Percentiles rank a stretch among this genome's conserved stretches.
phyloP scores from a whole-genome alignment of 2,888 invertebrate genomes.

The Watsonalla cultraria region DNA sequence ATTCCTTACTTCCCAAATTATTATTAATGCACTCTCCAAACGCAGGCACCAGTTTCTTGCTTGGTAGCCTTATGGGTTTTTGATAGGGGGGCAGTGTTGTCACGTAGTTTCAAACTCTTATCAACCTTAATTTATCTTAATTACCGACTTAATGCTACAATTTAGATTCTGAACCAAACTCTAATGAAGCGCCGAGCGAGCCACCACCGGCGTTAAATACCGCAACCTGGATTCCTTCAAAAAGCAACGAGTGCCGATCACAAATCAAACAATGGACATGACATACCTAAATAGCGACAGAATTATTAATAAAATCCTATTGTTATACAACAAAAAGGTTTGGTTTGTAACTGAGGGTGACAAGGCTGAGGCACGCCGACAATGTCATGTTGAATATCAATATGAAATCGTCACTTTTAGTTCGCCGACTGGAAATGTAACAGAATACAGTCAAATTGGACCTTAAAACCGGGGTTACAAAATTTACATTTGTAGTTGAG shows the following conservation, averaged over 20 bases:
- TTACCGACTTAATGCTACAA: conserved; percentile 62
- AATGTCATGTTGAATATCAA: conserved; percentile 47
- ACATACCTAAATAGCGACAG: conserved; percentile 40
- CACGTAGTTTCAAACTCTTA: conserved; percentile 58
- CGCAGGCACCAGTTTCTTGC: conserved; percentile 12
- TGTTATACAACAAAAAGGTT: conserved; percentile 52
- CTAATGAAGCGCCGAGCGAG: conserved; percentile 62
- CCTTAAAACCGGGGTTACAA: conserved; percentile 11
- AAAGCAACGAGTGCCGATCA: conserved; percentile 52
- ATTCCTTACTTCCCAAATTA: conserved; percentile 6
- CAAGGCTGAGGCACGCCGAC: conserved; percentile 46
- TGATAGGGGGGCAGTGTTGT: conserved; percentile 45
- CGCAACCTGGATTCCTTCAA: conserved; percentile 46
- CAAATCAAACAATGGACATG: conserved; percentile 67
- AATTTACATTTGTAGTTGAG: conserved; percentile 20
- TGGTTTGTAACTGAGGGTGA: conserved; percentile 41
- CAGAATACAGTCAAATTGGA: conserved; percentile 22
- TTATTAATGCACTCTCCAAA: conserved; percentile 13
- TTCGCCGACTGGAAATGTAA: conserved; percentile 27
- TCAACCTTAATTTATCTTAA: conserved; percentile 73
- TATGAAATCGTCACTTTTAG: conserved; percentile 44
- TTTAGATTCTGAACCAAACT: conserved; percentile 62
- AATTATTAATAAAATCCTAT: conserved; percentile 51
- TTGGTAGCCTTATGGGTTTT: conserved; percentile 35
- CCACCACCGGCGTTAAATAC: conserved; percentile 73